Conservation (phyloP, 2,113 vertebrate species). For the Lethenteron reissneri region DNA sequence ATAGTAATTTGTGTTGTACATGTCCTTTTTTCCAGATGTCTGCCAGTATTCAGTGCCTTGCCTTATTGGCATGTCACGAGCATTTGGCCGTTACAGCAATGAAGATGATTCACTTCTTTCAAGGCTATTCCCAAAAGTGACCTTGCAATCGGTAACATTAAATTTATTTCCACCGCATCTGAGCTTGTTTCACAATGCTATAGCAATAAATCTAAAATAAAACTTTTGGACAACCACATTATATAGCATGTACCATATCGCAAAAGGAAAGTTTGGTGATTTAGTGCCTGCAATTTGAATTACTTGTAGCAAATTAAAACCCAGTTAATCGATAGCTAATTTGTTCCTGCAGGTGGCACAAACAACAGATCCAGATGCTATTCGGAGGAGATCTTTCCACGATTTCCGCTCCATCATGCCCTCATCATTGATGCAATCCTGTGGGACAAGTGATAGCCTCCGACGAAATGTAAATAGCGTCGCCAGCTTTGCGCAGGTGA, state of each 20-base stretch:
- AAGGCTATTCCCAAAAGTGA: neutral
- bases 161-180: neutral
- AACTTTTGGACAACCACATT: neutral
- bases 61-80: neutral
- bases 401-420: conserved; percentile 6
- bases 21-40: neutral
- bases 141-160: neutral
- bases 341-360: neutral
- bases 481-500: neutral
- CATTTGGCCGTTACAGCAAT: conserved; percentile 3
- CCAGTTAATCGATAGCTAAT: too few species aligned
- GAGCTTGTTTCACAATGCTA: neutral
- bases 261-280: neutral
- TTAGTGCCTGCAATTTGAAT: neutral
- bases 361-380: neutral
- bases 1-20: neutral
- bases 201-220: neutral
- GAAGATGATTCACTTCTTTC: conserved; percentile 3
- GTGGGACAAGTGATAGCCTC: conserved; percentile 3
- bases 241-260: neutral
- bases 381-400: conserved; percentile 4
- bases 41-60: conserved; percentile 2
- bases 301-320: neutral
- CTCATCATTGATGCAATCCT: neutral
- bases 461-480: conserved; percentile 4